Evolutionary conservation across 2,797 vertebrate genomes (phyloP).

Genomic region (Danio tinwini): DNA sequence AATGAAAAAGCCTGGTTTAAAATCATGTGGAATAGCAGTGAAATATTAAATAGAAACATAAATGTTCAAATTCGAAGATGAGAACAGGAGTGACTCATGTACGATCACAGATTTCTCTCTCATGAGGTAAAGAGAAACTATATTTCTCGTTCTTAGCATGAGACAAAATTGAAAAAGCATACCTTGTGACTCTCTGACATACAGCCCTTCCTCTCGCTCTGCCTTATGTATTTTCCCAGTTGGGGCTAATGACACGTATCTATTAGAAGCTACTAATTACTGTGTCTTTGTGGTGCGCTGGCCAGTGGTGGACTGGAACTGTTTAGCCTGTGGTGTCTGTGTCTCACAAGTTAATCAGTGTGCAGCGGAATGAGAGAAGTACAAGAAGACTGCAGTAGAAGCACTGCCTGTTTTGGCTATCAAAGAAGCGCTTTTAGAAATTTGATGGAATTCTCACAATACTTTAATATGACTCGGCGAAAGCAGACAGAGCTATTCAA

Average conservation of each 20-base stretch:
- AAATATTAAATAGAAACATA: constrained; percentile 38
- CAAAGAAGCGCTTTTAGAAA: neutral
- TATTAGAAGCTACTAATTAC: constrained; percentile 54
- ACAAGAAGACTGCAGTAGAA: constrained; percentile 1
- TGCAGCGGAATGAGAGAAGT: constrained; percentile 15
- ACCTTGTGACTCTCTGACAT: constrained; percentile 34
- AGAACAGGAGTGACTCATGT: constrained; percentile 44
- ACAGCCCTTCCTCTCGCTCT: constrained; percentile 5
- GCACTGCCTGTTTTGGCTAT: neutral
- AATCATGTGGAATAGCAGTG: constrained; percentile 12
- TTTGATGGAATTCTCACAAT: neutral
- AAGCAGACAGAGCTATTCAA: neutral
- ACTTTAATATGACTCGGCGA: neutral
- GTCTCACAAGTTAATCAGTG: constrained; percentile 47
- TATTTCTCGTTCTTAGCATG: constrained; percentile 40
- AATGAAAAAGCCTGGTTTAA: neutral
- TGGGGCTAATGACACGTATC: constrained; percentile 44
- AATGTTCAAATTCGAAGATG: constrained; percentile 40
- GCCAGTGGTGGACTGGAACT: constrained; percentile 14
- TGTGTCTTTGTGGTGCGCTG: constrained; percentile 28
- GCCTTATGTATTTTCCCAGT: constrained; percentile 18
- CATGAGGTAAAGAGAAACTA: constrained; percentile 50
- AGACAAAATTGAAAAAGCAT: constrained; percentile 53
- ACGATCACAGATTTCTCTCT: constrained; percentile 20
- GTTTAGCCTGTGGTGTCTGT: constrained; percentile 9